Evolutionary conservation across 2,797 vertebrate species (phyloP).

Genomic region (Alosa sapidissima): DNA sequence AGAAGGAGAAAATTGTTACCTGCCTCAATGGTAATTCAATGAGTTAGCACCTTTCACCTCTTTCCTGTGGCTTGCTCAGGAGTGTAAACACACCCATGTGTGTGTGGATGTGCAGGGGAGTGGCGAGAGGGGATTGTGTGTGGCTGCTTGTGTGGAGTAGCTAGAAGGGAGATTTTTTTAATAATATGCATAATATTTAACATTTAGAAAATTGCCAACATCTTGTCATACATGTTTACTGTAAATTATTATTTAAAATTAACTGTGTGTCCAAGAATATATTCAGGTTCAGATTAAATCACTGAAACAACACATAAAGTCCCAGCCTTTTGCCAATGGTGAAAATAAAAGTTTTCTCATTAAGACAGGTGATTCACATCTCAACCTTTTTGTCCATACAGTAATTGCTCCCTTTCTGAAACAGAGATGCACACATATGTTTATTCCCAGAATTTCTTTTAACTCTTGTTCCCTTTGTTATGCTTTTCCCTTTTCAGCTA

Average conservation of each 20-base stretch:
- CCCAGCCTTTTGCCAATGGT: too few species aligned
- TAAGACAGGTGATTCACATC: neutral
- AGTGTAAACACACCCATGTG: slow-evolving; percentile 12
- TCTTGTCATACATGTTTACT: too few species aligned
- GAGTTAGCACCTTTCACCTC: slow-evolving; percentile 26
- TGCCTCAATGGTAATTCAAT: slow-evolving; percentile 46
- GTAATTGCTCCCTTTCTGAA: neutral
- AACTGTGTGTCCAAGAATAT: too few species aligned
- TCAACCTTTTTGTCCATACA: neutral
- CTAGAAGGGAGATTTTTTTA: too few species aligned
- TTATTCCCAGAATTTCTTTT: neutral
- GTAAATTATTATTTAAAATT: too few species aligned
- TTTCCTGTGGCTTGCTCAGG: neutral
- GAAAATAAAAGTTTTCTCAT: too few species aligned
- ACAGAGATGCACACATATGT: neutral
- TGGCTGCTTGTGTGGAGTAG: too few species aligned
- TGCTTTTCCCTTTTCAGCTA: neutral
- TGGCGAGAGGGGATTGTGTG: neutral
- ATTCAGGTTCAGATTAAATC: too few species aligned
- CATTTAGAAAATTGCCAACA: too few species aligned
- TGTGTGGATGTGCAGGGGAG: neutral
- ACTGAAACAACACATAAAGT: too few species aligned
- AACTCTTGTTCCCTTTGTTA: neutral
- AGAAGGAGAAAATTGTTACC: slow-evolving; percentile 63
- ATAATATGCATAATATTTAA: too few species aligned